Evolutionary conservation across 2,888 invertebrate genomes (phyloP).

Genomic region (Seira musarum): DNA sequence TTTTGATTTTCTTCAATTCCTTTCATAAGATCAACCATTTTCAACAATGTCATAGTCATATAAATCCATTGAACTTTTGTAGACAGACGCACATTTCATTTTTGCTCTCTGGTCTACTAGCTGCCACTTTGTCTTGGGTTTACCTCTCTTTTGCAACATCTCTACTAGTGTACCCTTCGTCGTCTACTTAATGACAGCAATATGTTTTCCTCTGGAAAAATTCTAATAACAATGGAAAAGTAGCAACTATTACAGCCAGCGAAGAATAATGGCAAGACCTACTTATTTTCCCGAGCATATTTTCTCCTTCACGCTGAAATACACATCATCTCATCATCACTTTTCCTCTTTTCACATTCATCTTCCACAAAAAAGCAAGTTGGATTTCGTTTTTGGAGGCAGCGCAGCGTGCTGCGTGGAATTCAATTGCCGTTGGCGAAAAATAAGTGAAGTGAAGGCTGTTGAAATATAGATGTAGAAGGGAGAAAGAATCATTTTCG

Average conservation of each 20-base stretch:
- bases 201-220: slow-evolving; percentile 27
- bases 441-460: background rate
- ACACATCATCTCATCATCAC: background rate
- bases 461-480: background rate
- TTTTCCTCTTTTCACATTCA: background rate
- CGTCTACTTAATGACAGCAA: slow-evolving; percentile 48
- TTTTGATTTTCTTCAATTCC: background rate
- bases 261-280: slow-evolving; percentile 17
- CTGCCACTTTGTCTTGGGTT: background rate
- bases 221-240: background rate
- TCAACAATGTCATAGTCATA: background rate
- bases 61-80: background rate
- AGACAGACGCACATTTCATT: background rate
- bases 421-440: slow-evolving; percentile 48
- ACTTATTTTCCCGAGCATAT: slow-evolving; percentile 1
- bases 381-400: too few species aligned
- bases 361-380: background rate
- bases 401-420: slow-evolving; percentile 7
- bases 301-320: background rate
- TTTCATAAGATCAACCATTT: background rate
- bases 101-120: background rate
- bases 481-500: slow-evolving; percentile 28
- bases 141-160: background rate
- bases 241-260: background rate
- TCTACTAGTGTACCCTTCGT: background rate